Evolutionary conservation across 2,888 invertebrate species (phyloP).

Genomic region (Marasmarcha lunaedactyla): DNA sequence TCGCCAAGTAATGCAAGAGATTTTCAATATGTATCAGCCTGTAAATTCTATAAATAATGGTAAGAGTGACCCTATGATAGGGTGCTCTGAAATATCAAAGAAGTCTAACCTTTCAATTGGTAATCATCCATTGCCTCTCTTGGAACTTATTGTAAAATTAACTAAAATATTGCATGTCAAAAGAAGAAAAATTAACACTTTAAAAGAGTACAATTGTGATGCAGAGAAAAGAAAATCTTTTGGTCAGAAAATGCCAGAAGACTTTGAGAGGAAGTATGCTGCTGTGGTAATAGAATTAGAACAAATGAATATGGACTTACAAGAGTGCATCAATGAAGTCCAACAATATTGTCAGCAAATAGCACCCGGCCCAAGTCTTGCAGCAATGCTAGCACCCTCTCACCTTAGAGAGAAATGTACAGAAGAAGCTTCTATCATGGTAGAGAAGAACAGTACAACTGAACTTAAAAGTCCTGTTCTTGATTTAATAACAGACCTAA

Average conservation of each 20-base stretch:
- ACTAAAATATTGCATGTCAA: slow-evolving; percentile 89
- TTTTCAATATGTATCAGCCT: slow-evolving; percentile 56
- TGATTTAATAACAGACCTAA: slow-evolving; percentile 86
- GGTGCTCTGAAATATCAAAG: slow-evolving; percentile 55
- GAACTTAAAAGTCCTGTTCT: slow-evolving; percentile 73
- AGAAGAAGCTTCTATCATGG: slow-evolving; percentile 85
- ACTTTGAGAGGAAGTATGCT: slow-evolving; percentile 93
- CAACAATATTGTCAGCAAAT: slow-evolving; percentile 88
- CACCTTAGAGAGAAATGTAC: slow-evolving; percentile 88
- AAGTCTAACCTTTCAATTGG: slow-evolving; percentile 72
- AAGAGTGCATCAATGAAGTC: slow-evolving; percentile 86
- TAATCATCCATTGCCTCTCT: slow-evolving; percentile 85
- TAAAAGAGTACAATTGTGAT: slow-evolving; percentile 90
- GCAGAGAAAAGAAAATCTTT: slow-evolving; percentile 89
- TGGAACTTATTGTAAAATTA: slow-evolving; percentile 88
- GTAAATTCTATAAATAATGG: slow-evolving; percentile 36
- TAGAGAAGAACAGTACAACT: slow-evolving; percentile 77
- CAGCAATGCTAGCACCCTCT: slow-evolving; percentile 89
- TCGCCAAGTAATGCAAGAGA: slow-evolving; percentile 71
- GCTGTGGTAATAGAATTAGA: slow-evolving; percentile 89
- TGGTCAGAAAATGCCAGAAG: slow-evolving; percentile 82
- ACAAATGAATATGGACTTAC: slow-evolving; percentile 89
- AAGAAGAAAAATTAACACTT: slow-evolving; percentile 80
- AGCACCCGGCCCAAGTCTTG: slow-evolving; percentile 87
- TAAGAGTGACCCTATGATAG: slow-evolving; percentile 80